Percentiles rank a stretch among this genome's conserved stretches.
Evolutionary conservation across 2,797 vertebrate species (phyloP).

Genomic region (Anolis apletophallus): DNA sequence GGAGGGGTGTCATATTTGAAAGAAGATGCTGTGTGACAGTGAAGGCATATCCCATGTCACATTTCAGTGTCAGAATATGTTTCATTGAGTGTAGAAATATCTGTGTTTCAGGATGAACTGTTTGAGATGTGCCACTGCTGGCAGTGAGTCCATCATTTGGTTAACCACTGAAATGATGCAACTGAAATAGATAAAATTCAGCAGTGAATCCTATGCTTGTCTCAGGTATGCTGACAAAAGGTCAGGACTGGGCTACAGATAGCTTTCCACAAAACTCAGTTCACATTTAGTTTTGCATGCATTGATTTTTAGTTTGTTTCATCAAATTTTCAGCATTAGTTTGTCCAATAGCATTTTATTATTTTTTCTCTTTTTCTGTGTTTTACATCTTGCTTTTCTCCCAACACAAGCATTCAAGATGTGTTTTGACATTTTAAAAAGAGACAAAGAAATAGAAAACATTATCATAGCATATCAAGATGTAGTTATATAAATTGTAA

Average conservation of each 20-base stretch:
- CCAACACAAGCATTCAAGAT: no score
- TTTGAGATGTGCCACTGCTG: background rate
- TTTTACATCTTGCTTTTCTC: no score
- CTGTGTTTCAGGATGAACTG: background rate
- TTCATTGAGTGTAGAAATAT: background rate
- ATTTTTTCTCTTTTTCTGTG: no score
- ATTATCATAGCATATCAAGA: no score
- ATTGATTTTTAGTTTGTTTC: no score
- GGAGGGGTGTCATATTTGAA: background rate
- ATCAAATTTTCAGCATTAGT: no score
- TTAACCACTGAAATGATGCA: background rate
- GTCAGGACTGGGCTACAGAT: no score
- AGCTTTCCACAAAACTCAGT: background rate
- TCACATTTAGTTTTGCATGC: no score
- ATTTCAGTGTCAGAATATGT: background rate
- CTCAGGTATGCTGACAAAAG: background rate
- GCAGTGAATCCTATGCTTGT: background rate
- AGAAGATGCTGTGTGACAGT: background rate
- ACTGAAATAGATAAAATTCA: background rate
- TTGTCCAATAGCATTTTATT: no score
- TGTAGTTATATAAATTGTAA: no score
- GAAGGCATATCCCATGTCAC: background rate
- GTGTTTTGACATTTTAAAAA: no score
- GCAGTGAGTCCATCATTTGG: background rate
- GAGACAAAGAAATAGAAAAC: no score